A percentile compares a stretch with the other conserved stretches of the same genome.
These are phyloP conservation scores for Forbesichthys papilliferus DNA, from an alignment of 2,113 vertebrate genomes.

Conservation along the genomic window DNA sequence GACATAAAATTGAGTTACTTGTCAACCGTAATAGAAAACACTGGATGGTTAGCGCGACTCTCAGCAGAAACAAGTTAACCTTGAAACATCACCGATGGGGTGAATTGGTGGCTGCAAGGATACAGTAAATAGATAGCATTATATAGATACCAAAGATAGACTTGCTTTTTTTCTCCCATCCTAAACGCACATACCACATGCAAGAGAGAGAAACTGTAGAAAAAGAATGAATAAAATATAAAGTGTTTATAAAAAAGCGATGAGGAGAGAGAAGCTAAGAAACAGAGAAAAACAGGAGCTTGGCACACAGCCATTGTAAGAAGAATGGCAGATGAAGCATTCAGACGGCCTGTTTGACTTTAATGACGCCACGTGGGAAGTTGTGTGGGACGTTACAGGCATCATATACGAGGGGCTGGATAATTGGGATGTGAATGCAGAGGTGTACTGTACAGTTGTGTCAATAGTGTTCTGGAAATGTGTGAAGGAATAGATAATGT, in stretches of 20 bases:
- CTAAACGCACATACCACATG: not conserved
- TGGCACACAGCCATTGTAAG: conserved; percentile 35
- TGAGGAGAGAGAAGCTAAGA: not conserved
- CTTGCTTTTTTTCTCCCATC: not conserved
- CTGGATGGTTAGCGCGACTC: conserved; percentile 1
- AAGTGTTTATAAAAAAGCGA: not conserved
- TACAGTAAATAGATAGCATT: conserved; percentile 10
- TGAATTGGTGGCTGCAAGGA: not conserved
- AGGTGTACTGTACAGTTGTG: conserved; percentile 49
- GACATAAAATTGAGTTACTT: conserved; percentile 3
- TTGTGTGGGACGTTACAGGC: conserved; percentile 52
- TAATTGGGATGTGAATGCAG: conserved; percentile 64
- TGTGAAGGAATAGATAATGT: conserved; percentile 44
- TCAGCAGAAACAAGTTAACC: conserved; percentile 14
- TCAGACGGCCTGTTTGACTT: conserved; percentile 68
- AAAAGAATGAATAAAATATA: conserved; percentile 14
- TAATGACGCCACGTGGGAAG: conserved; percentile 75
- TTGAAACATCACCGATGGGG: conserved; percentile 32
- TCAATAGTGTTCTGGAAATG: conserved; percentile 52
- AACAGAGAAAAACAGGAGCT: conserved; percentile 7
- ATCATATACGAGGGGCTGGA: conserved; percentile 44
- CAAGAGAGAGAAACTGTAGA: conserved; percentile 25
- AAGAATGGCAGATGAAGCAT: conserved; percentile 57
- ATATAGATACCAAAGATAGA: not conserved
- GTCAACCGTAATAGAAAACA: conserved; percentile 21